Evolutionary conservation across 1,140 invertebrate species (phyloP).

Genomic region (Octopus bimaculoides): DNA sequence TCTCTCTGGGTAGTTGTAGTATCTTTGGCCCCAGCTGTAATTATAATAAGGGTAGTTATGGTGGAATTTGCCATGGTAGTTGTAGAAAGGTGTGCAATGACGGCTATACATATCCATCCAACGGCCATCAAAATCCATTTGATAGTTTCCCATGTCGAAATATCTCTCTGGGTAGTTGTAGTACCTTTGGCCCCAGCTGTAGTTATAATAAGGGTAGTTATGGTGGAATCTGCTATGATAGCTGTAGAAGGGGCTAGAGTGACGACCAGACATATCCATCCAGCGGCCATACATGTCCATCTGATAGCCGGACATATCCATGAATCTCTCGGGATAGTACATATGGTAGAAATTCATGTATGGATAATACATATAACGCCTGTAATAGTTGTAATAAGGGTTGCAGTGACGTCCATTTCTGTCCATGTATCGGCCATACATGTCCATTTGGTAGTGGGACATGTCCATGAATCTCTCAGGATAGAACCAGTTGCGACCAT

Average conservation of each 20-base stretch:
- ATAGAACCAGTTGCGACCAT: background rate
- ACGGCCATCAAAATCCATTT: background rate
- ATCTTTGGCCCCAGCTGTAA: background rate
- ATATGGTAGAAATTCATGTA: background rate
- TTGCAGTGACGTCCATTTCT: background rate
- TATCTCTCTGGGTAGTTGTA: background rate
- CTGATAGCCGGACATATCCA: background rate
- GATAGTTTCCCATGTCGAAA: background rate
- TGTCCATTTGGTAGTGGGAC: background rate
- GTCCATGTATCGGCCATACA: background rate
- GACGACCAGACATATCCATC: background rate
- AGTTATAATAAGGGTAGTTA: background rate
- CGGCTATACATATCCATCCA: background rate
- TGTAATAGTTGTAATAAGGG: background rate
- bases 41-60: background rate
- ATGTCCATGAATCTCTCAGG: background rate
- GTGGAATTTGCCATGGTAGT: background rate
- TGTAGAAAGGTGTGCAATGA: background rate
- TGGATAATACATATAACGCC: no score
- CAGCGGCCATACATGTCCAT: background rate
- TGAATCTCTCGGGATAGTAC: background rate
- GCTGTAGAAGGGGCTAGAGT: background rate
- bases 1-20: background rate
- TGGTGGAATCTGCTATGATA: background rate
- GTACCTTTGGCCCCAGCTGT: background rate